Percentiles rank a stretch among this genome's conserved stretches.
phyloP scores from a whole-genome alignment of 2,888 invertebrate genomes.

The Meiosimyza decipiens region DNA sequence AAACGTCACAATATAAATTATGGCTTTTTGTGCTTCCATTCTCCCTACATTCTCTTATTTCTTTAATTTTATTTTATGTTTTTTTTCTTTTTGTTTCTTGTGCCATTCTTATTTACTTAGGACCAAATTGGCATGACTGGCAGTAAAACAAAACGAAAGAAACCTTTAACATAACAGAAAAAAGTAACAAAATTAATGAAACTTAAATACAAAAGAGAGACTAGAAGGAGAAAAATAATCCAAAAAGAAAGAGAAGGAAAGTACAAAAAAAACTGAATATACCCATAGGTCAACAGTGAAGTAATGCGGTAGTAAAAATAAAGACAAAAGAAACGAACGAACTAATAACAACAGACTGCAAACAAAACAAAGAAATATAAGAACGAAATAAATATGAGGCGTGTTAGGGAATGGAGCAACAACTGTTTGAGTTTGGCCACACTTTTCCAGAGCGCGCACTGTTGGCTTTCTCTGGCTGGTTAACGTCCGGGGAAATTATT shows the following conservation, averaged over 20 bases:
- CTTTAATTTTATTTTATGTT: not conserved
- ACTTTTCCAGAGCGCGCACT: not conserved
- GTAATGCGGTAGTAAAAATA: too few relatives aligned
- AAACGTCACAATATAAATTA: slow-evolving; percentile 10
- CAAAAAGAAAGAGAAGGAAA: too few relatives aligned
- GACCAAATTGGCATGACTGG: slow-evolving; percentile 1
- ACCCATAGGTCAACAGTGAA: too few relatives aligned
- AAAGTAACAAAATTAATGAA: slow-evolving; percentile 18
- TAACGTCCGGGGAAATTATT: slow-evolving; percentile 8
- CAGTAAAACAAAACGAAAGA: slow-evolving; percentile 30
- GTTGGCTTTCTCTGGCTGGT: too few relatives aligned
- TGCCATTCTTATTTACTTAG: slow-evolving; percentile 40
- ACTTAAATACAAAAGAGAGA: slow-evolving; percentile 52
- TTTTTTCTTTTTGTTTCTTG: slow-evolving; percentile 43
- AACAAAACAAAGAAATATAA: slow-evolving; percentile 2
- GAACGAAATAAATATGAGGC: slow-evolving; percentile 14
- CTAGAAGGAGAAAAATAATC: not conserved
- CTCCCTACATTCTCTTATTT: not conserved
- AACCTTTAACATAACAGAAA: too few relatives aligned
- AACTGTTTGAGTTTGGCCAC: not conserved
- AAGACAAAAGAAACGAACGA: too few relatives aligned
- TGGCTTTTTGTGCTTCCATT: not conserved
- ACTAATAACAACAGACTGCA: not conserved
- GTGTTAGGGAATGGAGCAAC: not conserved
- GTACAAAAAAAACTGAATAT: too few relatives aligned